Evolutionary conservation across 2,797 vertebrate species (phyloP).

Genomic region (Semaprochilodus insignis): DNA sequence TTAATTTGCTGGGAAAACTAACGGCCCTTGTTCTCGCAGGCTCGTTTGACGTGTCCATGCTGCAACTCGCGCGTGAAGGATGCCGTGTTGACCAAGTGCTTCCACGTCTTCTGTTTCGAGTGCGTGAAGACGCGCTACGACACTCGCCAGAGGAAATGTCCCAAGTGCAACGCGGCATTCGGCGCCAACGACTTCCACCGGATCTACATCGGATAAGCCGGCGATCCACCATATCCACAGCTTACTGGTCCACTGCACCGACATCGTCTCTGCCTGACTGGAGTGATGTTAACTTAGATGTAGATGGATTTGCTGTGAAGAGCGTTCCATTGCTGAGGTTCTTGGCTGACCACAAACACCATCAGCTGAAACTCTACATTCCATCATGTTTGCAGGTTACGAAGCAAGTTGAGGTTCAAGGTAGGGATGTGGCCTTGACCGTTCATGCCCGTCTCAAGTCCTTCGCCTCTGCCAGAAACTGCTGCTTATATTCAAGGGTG

Average conservation of each 20-base stretch:
- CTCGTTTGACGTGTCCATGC: conserved; percentile 94
- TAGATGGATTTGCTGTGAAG: conserved; percentile 32
- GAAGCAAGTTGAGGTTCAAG: conserved; percentile 17
- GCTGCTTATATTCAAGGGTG: conserved; percentile 17
- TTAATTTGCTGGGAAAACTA: not conserved
- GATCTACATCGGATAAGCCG: conserved; percentile 91
- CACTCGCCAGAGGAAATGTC: conserved; percentile 96
- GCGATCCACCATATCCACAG: no score
- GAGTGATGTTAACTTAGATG: not conserved
- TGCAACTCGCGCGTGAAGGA: conserved; percentile 98
- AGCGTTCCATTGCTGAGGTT: conserved; percentile 6
- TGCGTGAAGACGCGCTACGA: conserved; percentile 97
- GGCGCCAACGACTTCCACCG: conserved; percentile 98
- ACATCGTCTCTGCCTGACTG: not conserved
- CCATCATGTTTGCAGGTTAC: conserved; percentile 36
- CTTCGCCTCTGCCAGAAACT: not conserved
- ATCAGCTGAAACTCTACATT: conserved; percentile 41
- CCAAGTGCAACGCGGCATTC: conserved; percentile 96
- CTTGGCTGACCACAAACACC: not conserved
- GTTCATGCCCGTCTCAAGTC: not conserved
- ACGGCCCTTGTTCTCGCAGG: conserved; percentile 71
- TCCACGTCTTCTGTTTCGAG: conserved; percentile 98
- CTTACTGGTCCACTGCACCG: not conserved
- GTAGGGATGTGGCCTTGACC: conserved; percentile 10
- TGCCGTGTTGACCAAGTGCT: conserved; percentile 96